Base-by-base conservation (phyloP, 1,140 invertebrate species). In the Adelges cooleyi region DNA sequence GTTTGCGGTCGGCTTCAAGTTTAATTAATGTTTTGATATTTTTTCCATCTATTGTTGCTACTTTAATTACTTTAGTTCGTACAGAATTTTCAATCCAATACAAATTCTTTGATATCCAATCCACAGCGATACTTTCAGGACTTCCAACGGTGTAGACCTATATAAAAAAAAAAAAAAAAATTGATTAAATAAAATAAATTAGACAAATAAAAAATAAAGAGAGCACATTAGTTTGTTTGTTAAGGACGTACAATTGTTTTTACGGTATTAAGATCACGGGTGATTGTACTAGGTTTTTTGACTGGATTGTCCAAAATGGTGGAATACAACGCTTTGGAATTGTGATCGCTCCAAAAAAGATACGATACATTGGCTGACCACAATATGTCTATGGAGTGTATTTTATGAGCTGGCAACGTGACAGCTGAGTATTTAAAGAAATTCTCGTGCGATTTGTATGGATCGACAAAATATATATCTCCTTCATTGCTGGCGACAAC, bases 101-200 rank as follows among this genome's bases (percentile, higher is more conserved):
- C 17, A 92, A 74, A 54, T 82, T 78, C 66, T 81, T 78, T 0
- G 82, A 80, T 5, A 87, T 76, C 81, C 86, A 89, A 75, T 93
- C 90, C 18, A 92, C 80, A 4, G 85, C 82, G 40, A 94, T 74
- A 13, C 87, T 87, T 70, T 85, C 81, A 0, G 89, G 85, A 54
- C 81, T 77, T 17, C 76, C 73, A 33, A 82, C 70, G 66, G 77
- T 77, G 4, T 69, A 70, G 27, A 77, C 67, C 73, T 76, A 6
- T 74, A 56, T 5, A 73, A 29, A 67, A 56, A 65, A 66, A 59
- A 13, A 22, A 5, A 33, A 27, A 54, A 23, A 54, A 36, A 54
- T 15, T n/a, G 20, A 36, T 17, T 42, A 44, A 42, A 17, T 8
- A 17, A 59, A 15, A 44, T 15, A 17, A 18, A n/a, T n/a, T n/a